These are phyloP conservation scores for Acipenser ruthenus DNA, from an alignment of 2,797 vertebrate genomes.

Conservation along the genomic window DNA sequence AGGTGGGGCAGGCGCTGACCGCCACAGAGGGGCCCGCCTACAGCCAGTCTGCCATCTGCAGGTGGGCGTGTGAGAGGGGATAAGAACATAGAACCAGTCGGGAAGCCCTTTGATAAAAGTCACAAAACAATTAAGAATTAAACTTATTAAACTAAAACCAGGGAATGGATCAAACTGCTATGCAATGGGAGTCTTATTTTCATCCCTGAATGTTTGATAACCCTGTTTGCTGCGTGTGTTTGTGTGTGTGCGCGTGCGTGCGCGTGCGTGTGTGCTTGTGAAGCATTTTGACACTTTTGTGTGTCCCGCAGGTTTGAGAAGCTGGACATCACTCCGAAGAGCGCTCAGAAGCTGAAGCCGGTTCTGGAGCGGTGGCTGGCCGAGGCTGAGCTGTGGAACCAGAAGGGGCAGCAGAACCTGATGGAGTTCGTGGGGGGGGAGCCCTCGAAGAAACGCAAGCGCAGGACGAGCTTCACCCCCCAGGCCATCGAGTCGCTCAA, in stretches of 20 bases:
- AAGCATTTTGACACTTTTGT: neutral
- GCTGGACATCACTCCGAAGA: constrained; percentile 95
- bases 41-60: constrained; percentile 96
- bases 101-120: no score
- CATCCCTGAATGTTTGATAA: no score
- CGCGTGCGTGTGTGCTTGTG: no score
- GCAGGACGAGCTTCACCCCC: constrained; percentile 90
- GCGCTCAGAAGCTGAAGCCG: constrained; percentile 92
- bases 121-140: no score
- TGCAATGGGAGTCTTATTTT: no score
- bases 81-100: no score
- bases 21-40: constrained; percentile 93
- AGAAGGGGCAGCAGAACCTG: constrained; percentile 90
- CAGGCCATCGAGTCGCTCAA: constrained; percentile 97
- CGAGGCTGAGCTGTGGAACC: constrained; percentile 90
- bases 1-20: constrained; percentile 93
- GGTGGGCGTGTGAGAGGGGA: constrained; percentile 48
- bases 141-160: no score
- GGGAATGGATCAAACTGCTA: no score
- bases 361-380: constrained; percentile 94
- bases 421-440: constrained; percentile 95
- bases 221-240: no score
- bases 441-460: constrained; percentile 91
- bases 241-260: no score
- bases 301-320: constrained; percentile 80